phyloP scores from a whole-genome alignment of 2,797 vertebrate species.

The Kryptolebias ocellatus region DNA sequence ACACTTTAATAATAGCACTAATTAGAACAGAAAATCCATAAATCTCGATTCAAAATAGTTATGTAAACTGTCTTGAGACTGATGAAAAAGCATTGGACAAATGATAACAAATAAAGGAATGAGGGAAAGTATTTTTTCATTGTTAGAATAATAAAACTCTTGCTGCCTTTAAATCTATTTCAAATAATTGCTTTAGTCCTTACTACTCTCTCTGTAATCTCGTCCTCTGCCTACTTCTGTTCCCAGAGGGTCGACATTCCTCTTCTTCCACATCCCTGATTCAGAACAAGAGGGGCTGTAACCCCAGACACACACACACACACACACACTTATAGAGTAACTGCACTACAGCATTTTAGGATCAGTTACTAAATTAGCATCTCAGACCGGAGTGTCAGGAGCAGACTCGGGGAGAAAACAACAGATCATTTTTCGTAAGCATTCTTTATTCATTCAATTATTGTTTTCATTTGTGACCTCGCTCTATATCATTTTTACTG shows the following conservation, averaged over 20 bases:
- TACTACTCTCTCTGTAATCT: conserved; percentile 36
- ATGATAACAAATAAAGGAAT: too few species aligned
- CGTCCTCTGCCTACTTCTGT: conserved; percentile 33
- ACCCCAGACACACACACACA: conserved; percentile 60
- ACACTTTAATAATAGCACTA: too few species aligned
- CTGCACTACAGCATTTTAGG: conserved; percentile 39
- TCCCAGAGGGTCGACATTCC: conserved; percentile 53
- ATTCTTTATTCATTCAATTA: conserved; percentile 27
- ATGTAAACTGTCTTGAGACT: too few species aligned
- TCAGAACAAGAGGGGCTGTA: conserved; percentile 68
- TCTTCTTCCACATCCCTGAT: conserved; percentile 67
- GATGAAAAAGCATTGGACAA: too few species aligned
- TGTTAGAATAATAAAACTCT: too few species aligned
- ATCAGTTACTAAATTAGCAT: conserved; percentile 77
- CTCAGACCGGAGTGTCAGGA: conserved; percentile 49
- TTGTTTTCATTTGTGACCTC: conserved; percentile 23
- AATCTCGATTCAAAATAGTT: too few species aligned
- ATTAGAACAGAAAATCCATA: too few species aligned
- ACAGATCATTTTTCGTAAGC: conserved; percentile 38
- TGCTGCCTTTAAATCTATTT: not conserved
- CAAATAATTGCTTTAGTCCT: not conserved
- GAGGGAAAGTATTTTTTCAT: too few species aligned
- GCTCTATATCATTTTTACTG: conserved; percentile 9
- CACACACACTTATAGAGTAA: conserved; percentile 16
- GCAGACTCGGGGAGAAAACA: conserved; percentile 34